phyloP scores from a whole-genome alignment of 2,888 invertebrate species.

The Parapristionchus giblindavisi region DNA sequence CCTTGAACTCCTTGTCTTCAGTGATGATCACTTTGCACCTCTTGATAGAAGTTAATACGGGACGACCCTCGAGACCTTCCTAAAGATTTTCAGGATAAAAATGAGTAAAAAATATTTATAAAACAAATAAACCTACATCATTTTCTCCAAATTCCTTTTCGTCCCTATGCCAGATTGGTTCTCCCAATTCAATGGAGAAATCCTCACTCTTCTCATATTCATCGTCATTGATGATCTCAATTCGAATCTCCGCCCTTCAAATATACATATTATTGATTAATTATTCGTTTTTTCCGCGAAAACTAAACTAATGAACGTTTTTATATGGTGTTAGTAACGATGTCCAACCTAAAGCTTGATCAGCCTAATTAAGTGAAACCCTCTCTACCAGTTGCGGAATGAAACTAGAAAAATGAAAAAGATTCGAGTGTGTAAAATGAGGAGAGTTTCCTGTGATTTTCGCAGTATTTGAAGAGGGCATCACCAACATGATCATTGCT shows the following conservation, averaged over 20 bases:
- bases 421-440: too few relatives aligned
- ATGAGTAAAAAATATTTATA: background rate
- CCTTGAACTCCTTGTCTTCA: constrained; percentile 98
- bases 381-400: too few relatives aligned
- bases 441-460: too few relatives aligned
- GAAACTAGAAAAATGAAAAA: too few relatives aligned
- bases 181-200: constrained; percentile 89
- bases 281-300: background rate
- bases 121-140: constrained; percentile 33
- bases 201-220: constrained; percentile 96
- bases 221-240: constrained; percentile 92
- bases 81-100: constrained; percentile 23
- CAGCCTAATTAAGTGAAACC: too few relatives aligned
- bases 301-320: background rate
- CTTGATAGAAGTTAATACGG: constrained; percentile 85
- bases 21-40: constrained; percentile 88
- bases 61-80: constrained; percentile 80
- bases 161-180: constrained; percentile 77
- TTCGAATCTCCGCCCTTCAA: constrained; percentile 84
- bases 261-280: too few relatives aligned
- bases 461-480: too few relatives aligned
- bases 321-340: too few relatives aligned
- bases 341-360: too few relatives aligned
- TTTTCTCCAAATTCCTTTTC: constrained; percentile 36
- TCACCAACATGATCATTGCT: too few relatives aligned